Base-by-base conservation (phyloP, 2,797 vertebrate species). In the Cuniculus paca region DNA sequence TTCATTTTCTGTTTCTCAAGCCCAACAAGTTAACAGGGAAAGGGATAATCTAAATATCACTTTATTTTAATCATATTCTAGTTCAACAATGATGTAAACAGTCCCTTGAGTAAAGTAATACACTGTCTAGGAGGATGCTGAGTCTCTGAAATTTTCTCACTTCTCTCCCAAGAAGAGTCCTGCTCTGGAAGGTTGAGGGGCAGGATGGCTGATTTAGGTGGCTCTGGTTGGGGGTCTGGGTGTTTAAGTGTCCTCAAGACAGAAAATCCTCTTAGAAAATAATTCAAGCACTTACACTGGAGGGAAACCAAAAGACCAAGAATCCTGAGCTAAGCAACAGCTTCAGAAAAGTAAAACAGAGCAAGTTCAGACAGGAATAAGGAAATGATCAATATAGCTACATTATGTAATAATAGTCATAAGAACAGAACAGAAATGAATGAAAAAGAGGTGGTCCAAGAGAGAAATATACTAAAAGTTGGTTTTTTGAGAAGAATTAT, bases 1-100 rank as follows among this genome's bases (percentile, higher is more conserved):
- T 63, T 96, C 50, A 91, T 77, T 90, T 87, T 80, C 45, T 91
- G 56, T 92, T 95, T 78, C 58, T 48, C 20, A 54, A 90, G 61
- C 80, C 85, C 24, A 34, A n/a, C 36, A 72, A 77, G 19, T 50
- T 92, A 68, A 52, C 7, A 22, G 19, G 20, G 5, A 20, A 19
- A 13, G n/a, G 45, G 20, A 54, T 79, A 42, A 78, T 70, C 84
- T 75, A 83, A 88, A 28, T 14, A 34, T 72, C 70, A 77, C 19
- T 85, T 78, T 70, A 90, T 2, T 70, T 72, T 74, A 85, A 83
- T 52, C 72, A 88, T 87, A 81, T 42, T 85, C 72, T 91, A 75
- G 48, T 86, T 39, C 36, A 74, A 87, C 58, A 42, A 0, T 54
- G 28, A 81, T 90, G 77, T 48, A 50, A 74, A 63, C 12, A 87